phyloP scores from a whole-genome alignment of 2,888 invertebrate species.

The Xanthia icteritia region DNA sequence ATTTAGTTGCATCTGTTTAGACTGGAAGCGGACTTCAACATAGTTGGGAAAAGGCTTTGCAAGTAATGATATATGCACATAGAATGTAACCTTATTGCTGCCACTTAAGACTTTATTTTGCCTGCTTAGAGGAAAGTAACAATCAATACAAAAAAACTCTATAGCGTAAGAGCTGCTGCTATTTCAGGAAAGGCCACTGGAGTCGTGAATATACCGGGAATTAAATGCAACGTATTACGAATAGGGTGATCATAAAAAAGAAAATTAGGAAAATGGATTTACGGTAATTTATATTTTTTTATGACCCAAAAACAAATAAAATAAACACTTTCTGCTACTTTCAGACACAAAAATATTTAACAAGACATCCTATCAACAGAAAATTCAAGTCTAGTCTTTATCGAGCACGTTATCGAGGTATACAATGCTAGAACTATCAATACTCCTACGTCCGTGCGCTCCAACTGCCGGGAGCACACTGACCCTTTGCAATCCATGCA shows the following conservation, averaged over 20 bases:
- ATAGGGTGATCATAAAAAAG: background rate
- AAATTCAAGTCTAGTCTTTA: background rate
- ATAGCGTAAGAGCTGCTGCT: background rate
- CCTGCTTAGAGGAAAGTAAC: background rate
- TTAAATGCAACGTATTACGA: no score
- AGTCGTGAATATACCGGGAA: background rate
- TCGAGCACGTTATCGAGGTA: slow-evolving; percentile 1
- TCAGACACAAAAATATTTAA: background rate
- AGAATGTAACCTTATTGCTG: background rate
- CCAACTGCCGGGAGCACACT: slow-evolving; percentile 41
- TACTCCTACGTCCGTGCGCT: slow-evolving; percentile 9
- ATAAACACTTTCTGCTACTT: background rate
- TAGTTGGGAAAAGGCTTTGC: background rate
- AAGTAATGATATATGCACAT: background rate
- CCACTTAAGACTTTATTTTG: background rate
- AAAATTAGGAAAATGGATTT: background rate
- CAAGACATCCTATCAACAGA: background rate
- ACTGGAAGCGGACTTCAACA: background rate
- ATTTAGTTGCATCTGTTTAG: background rate
- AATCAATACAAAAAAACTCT: background rate
- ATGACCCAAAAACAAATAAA: background rate
- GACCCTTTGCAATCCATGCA: slow-evolving; percentile 8
- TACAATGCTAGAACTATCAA: background rate
- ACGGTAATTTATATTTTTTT: no score
- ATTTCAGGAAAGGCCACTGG: no score